These are phyloP conservation scores for Spondyliosoma cantharus DNA, from an alignment of 2,797 vertebrate species.

Conservation along the genomic window DNA sequence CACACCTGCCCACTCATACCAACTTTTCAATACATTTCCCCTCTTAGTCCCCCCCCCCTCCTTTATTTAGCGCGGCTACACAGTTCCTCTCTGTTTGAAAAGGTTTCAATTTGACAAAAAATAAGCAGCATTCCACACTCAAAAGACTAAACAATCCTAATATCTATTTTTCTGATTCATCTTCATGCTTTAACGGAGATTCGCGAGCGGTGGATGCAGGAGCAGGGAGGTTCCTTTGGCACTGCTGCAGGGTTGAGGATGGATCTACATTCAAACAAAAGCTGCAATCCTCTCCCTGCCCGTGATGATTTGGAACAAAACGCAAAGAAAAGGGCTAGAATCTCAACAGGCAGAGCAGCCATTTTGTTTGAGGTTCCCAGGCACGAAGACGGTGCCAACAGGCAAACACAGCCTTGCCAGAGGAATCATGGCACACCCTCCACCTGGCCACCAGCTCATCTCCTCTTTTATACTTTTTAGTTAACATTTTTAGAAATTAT, in stretches of 20 bases:
- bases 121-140: conserved; percentile 79
- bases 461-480: conserved; percentile 56
- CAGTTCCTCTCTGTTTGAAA: conserved; percentile 49
- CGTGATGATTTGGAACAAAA: conserved; percentile 10
- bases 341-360: conserved; percentile 43
- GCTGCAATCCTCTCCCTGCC: conserved; percentile 24
- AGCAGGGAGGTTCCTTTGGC: conserved; percentile 49
- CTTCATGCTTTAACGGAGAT: conserved; percentile 62
- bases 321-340: not conserved
- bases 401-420: conserved; percentile 20
- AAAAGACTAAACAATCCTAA: conserved; percentile 68
- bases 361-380: conserved; percentile 43
- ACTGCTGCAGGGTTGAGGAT: conserved; percentile 39
- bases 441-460: conserved; percentile 40
- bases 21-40: conserved; percentile 26
- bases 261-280: conserved; percentile 70
- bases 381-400: not conserved
- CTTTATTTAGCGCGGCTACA: conserved; percentile 40
- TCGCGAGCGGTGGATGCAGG: conserved; percentile 20
- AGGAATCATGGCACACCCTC: conserved; percentile 12
- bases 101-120: conserved; percentile 45
- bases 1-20: conserved; percentile 66
- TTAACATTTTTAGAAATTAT: conserved; percentile 57
- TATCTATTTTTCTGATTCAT: conserved; percentile 59
- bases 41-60: conserved; percentile 18